phyloP scores from a whole-genome alignment of 2,797 vertebrate genomes.

The Chaunax sp. region DNA sequence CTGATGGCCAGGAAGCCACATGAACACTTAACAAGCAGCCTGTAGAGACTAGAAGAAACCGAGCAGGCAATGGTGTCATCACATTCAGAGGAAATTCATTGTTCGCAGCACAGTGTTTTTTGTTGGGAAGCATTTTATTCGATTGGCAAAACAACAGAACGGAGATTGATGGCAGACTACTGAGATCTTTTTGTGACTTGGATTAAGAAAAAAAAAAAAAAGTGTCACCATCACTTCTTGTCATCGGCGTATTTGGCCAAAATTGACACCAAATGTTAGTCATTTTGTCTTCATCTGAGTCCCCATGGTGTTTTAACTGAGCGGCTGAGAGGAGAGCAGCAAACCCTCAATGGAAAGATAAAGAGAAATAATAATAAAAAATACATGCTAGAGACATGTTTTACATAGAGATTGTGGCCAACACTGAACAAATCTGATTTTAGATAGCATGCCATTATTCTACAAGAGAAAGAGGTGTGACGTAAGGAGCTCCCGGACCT shows the following conservation, averaged over 20 bases:
- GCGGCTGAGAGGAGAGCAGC: no score
- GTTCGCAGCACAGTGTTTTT: constrained; percentile 30
- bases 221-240: constrained; percentile 32
- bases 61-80: constrained; percentile 32
- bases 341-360: background rate
- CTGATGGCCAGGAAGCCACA: constrained; percentile 59
- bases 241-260: constrained; percentile 2
- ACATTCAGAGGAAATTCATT: constrained; percentile 54
- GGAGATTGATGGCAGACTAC: constrained; percentile 32
- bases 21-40: constrained; percentile 41
- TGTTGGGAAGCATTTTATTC: constrained; percentile 18
- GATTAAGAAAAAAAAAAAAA: background rate
- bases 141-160: constrained; percentile 42
- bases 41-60: constrained; percentile 31
- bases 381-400: no score
- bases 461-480: no score
- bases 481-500: no score
- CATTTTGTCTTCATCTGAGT: constrained; percentile 19
- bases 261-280: constrained; percentile 12
- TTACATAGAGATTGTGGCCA: no score
- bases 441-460: no score
- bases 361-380: background rate
- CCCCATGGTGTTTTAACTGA: constrained; percentile 3
- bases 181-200: constrained; percentile 28
- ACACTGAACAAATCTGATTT: no score